Base-by-base conservation (phyloP, 2,888 invertebrate species). In the Epistrophe grossulariae region DNA sequence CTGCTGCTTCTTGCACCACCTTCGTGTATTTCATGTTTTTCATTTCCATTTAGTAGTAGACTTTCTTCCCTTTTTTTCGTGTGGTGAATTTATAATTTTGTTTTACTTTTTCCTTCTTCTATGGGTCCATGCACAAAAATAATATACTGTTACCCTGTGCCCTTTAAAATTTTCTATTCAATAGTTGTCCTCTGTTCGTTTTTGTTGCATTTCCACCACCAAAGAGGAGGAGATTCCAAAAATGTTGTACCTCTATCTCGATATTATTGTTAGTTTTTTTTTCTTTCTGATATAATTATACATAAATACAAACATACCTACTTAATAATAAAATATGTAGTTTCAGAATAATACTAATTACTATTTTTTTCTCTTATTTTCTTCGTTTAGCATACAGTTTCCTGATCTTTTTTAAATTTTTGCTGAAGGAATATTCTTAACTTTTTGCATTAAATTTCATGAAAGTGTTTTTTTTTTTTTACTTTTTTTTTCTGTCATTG, bases 31-130 rank as follows among this genome's bases (percentile, higher is more conserved):
- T 35, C 11, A 17, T 50, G 17, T 45, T 31, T 28, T 45, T 24
- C 43, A 66, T 71, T 45, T 35, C 43, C 10, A 52, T 45, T 62
- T 64, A 10, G 11, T 62, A 40, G n/a, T 52, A 17, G 19, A 31
- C 64, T 66, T 66, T 43, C 19, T 76, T 76, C 66, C 43, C 64
- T 77, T 77, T 43, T 24, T 40, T 55, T 60, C 40, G 60, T 64
- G 66, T 78, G 77, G 73, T 78, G 74, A 68, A 80, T 81, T 68
- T 45, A 62, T 70, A 78, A 68, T 70, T 55, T 70, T 50, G 68
- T 74, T 64, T 62, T 77, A 48, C 55, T 73, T 45, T 77, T 59
- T 78, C 38, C 55, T 50, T 55, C 55, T 17, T 81, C 45, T n/a
- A 9, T 62, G 60, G 48, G 57, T 59, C 59, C 55, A 57, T 70